Conservation (phyloP, 2,797 vertebrate genomes). For the Diglossa cyanea region DNA sequence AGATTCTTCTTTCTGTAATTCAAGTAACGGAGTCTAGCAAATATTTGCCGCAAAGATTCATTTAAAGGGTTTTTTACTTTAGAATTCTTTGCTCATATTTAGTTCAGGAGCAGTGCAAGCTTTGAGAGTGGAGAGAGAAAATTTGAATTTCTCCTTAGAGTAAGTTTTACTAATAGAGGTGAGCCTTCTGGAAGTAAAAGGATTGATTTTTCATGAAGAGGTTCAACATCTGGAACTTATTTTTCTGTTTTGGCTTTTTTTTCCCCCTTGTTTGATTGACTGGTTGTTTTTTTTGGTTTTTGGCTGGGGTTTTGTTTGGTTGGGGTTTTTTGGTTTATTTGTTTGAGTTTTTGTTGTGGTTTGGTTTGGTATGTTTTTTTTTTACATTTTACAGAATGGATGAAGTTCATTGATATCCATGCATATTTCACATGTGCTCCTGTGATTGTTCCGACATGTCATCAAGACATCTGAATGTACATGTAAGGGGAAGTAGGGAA, state of each 20-base stretch:
- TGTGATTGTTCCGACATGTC: neutral
- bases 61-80: neutral
- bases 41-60: neutral
- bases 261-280: too few species aligned
- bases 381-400: neutral
- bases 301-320: neutral
- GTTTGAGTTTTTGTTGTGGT: neutral
- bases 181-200: neutral
- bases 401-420: fast-evolving
- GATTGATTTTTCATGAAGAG: neutral
- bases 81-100: neutral
- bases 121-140: neutral
- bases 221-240: neutral
- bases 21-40: neutral
- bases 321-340: neutral
- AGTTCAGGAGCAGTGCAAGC: neutral
- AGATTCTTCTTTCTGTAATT: neutral
- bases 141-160: neutral
- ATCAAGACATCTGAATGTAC: neutral
- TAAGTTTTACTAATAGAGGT: neutral
- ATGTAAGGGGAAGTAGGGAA: neutral
- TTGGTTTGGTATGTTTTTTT: neutral
- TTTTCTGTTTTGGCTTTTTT: neutral
- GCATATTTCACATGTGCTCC: neutral
- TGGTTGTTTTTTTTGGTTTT: neutral